phyloP scores from a whole-genome alignment of 2,113 vertebrate species.

The Oreochromis spilurus region DNA sequence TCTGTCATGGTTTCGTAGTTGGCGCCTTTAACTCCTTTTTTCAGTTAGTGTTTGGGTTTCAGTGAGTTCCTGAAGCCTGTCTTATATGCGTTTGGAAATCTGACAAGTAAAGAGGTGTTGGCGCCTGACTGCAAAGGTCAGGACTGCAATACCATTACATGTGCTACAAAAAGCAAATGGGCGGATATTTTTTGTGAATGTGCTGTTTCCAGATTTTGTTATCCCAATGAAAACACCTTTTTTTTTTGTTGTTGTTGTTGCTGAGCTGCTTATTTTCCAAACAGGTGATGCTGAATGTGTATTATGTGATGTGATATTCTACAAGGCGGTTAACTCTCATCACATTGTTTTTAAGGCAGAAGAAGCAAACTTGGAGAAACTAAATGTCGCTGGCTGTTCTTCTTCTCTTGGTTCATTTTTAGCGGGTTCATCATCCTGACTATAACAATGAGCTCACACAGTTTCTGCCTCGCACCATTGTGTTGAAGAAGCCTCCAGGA shows the following conservation, averaged over 20 bases:
- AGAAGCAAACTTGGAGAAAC: not conserved
- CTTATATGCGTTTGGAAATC: not conserved
- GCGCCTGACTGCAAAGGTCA: not conserved
- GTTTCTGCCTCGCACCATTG: conserved; percentile 88
- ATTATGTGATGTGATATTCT: not conserved
- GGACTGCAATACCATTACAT: not conserved
- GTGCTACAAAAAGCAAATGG: not conserved
- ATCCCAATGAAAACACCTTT: not conserved
- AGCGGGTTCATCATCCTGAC: conserved; percentile 92
- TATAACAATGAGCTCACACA: conserved; percentile 97
- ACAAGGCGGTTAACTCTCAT: not conserved
- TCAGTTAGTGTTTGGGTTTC: not conserved
- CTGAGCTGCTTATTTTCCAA: not conserved
- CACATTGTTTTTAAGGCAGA: not conserved
- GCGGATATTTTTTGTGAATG: not conserved
- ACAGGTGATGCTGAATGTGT: not conserved
- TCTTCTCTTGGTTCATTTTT: not conserved
- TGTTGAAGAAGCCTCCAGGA: conserved; percentile 91
- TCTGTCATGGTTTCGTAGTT: not conserved
- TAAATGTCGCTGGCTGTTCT: not conserved
- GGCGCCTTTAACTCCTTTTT: not conserved
- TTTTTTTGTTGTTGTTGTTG: not conserved
- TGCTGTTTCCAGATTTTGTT: not conserved
- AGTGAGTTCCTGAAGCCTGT: not conserved
- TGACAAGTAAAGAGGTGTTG: rapidly evolving